These are phyloP conservation scores for Drosophila pseudoobscura DNA, from an alignment of 1,140 invertebrate species.

Conservation along the genomic window DNA sequence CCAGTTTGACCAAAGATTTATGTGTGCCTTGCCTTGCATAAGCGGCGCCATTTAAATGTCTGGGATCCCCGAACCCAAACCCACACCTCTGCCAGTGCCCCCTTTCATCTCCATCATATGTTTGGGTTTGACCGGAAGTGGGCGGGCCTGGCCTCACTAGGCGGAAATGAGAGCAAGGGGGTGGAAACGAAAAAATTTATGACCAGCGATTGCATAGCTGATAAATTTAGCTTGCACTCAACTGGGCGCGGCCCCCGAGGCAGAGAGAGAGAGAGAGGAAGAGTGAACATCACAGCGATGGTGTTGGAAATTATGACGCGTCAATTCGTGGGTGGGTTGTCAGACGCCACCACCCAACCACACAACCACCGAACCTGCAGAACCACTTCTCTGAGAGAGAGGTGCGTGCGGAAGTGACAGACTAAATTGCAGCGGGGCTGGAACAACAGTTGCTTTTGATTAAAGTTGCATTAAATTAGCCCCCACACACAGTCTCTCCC, in stretches of 20 bases:
- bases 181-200: constrained; percentile 54
- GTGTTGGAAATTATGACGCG: constrained; percentile 67
- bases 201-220: constrained; percentile 70
- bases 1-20: constrained; percentile 63
- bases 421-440: constrained; percentile 60
- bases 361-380: background rate
- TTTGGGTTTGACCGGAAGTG: constrained; percentile 36
- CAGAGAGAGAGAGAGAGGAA: background rate
- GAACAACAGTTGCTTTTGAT: constrained; percentile 62
- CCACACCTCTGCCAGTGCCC: background rate
- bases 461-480: constrained; percentile 70
- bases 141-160: constrained; percentile 14
- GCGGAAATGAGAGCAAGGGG: background rate
- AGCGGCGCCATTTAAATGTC: constrained; percentile 71
- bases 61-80: constrained; percentile 1
- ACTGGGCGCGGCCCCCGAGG: constrained; percentile 22
- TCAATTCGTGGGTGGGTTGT: constrained; percentile 19
- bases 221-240: constrained; percentile 74
- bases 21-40: constrained; percentile 72
- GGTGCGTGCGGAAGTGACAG: constrained; percentile 57
- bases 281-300: constrained; percentile 11
- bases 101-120: constrained; percentile 40
- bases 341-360: constrained; percentile 1
- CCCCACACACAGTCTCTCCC: constrained; percentile 21
- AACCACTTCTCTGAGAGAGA: background rate